phyloP scores from a whole-genome alignment of 2,113 vertebrate species.

The Gadus chalcogrammus region DNA sequence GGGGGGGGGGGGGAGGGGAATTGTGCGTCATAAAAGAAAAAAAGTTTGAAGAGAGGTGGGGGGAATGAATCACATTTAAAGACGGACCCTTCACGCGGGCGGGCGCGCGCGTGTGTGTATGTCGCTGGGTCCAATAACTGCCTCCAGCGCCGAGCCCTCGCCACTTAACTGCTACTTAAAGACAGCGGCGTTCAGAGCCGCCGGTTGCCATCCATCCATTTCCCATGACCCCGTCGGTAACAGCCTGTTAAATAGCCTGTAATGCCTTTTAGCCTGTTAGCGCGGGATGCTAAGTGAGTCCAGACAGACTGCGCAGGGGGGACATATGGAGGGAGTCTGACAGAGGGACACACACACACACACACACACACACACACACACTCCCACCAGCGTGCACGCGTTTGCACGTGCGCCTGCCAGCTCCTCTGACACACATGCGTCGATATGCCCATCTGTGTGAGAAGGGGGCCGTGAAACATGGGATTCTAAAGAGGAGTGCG shows the following conservation, averaged over 20 bases:
- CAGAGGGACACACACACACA: conserved; percentile 28
- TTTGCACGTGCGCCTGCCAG: conserved; percentile 2
- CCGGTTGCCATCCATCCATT: conserved; percentile 27
- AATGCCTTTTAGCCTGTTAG: conserved; percentile 53
- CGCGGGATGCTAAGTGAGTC: conserved; percentile 42
- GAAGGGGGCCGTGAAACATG: too few relatives aligned
- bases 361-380: conserved; percentile 16
- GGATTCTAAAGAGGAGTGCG: too few relatives aligned
- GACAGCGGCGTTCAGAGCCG: conserved; percentile 19
- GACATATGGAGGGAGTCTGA: conserved; percentile 69
- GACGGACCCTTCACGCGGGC: neutral
- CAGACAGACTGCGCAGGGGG: conserved; percentile 45
- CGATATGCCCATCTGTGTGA: too few relatives aligned
- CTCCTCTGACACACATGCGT: neutral
- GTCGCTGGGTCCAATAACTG: neutral
- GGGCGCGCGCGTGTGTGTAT: conserved; percentile 21
- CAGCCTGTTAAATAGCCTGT: conserved; percentile 45
- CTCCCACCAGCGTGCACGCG: neutral
- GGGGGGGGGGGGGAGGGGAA: too few relatives aligned
- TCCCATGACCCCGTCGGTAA: conserved; percentile 37
- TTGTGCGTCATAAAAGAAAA: too few relatives aligned
- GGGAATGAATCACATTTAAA: too few relatives aligned
- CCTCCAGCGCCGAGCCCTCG: neutral
- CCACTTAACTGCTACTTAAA: neutral
- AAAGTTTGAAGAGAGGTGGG: too few relatives aligned